phyloP scores from a whole-genome alignment of 2,888 invertebrate species.

The Cartodere bifasciata region DNA sequence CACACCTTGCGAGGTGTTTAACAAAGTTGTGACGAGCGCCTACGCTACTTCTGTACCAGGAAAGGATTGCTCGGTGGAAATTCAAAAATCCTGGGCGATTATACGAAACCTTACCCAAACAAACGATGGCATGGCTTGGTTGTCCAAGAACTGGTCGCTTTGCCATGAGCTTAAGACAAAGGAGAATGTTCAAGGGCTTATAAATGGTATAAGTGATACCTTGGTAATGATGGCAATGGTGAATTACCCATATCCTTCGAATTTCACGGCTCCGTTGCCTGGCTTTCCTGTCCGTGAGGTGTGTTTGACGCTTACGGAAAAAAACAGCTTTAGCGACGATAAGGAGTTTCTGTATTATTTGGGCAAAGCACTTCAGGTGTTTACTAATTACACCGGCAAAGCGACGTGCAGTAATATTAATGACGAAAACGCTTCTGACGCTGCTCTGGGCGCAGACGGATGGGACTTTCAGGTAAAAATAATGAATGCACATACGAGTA shows the following conservation, averaged over 20 bases:
- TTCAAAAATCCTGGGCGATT: conserved; percentile 65
- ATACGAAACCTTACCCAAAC: conserved; percentile 45
- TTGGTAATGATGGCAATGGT: conserved; percentile 83
- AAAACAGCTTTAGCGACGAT: conserved; percentile 20
- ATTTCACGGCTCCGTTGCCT: conserved; percentile 73
- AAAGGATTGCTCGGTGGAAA: conserved; percentile 52
- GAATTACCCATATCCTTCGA: conserved; percentile 83
- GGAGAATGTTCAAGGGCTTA: conserved; percentile 42
- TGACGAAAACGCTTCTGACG: conserved; percentile 39
- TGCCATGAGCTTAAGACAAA: conserved; percentile 54
- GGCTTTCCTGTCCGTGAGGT: conserved; percentile 65
- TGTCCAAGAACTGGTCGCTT: conserved; percentile 61
- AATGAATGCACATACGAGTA: background rate
- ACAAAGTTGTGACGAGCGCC: conserved; percentile 66
- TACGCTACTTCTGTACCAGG: conserved; percentile 40
- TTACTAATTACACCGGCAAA: conserved; percentile 69
- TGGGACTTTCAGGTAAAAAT: conserved; percentile 70
- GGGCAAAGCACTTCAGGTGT: conserved; percentile 57
- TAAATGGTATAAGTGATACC: conserved; percentile 58
- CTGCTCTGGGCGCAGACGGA: conserved; percentile 49
- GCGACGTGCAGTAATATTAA: conserved; percentile 53
- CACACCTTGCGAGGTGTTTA: conserved; percentile 65
- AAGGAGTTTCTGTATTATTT: conserved; percentile 46
- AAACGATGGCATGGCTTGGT: conserved; percentile 54
- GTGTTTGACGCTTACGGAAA: conserved; percentile 40